Percentiles rank a stretch among this genome's conserved stretches.
These are phyloP conservation scores for Drosophila siamana DNA, from an alignment of 2,888 invertebrate species.

Conservation along the genomic window DNA sequence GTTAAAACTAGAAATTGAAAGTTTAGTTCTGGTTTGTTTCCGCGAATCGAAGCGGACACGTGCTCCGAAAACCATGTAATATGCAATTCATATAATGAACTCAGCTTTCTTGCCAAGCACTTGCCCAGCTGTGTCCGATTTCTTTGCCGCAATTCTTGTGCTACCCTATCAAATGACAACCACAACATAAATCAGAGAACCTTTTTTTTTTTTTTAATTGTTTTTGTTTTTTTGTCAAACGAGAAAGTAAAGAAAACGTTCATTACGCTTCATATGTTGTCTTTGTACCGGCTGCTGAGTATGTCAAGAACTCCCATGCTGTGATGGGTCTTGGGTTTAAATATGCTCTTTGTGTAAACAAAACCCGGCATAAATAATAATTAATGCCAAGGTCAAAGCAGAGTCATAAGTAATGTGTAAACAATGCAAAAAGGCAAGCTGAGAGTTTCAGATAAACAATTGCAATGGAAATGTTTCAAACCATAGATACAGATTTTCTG, in stretches of 20 bases:
- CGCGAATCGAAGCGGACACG: conserved; percentile 43
- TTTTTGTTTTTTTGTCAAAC: conserved; percentile 2
- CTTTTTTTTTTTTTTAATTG: too few relatives aligned
- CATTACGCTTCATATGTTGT: conserved; percentile 5
- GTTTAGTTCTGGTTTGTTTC: conserved; percentile 35
- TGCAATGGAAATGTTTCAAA: conserved; percentile 17
- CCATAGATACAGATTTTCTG: conserved; percentile 1
- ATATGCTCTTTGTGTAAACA: conserved; percentile 50
- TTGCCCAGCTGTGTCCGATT: background rate
- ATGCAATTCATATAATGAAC: conserved; percentile 26
- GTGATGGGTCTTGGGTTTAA: conserved; percentile 28
- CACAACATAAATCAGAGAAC: conserved; percentile 29
- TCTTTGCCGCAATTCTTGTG: conserved; percentile 9
- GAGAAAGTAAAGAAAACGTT: conserved; percentile 13
- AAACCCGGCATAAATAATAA: conserved; percentile 51
- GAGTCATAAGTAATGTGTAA: conserved; percentile 34
- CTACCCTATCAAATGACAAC: conserved; percentile 27
- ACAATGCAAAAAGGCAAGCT: conserved; percentile 33
- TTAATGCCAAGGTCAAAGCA: conserved; percentile 69
- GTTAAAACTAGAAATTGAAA: conserved; percentile 35
- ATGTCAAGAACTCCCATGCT: conserved; percentile 68
- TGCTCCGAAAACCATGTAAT: conserved; percentile 24
- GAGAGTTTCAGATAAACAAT: conserved; percentile 53
- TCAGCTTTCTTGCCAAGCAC: conserved; percentile 13
- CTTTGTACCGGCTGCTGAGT: conserved; percentile 39